Percentiles rank a stretch among this genome's conserved stretches.
phyloP scores from a whole-genome alignment of 2,888 invertebrate species.

The Tachystola acroxantha region DNA sequence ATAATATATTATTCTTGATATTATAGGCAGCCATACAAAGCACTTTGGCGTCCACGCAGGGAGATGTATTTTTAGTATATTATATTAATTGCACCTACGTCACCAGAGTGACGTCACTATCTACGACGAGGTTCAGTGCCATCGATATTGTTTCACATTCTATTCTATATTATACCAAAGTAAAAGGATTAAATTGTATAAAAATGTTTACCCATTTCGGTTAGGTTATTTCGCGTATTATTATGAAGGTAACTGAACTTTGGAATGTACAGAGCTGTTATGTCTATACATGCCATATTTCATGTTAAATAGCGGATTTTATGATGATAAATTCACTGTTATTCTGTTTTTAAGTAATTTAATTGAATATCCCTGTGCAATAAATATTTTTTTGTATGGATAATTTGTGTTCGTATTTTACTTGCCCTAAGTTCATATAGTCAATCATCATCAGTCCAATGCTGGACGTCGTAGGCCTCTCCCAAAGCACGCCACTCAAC shows the following conservation, averaged over 20 bases:
- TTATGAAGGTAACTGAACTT: slow-evolving; percentile 1
- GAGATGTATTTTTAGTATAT: not conserved
- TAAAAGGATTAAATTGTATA: slow-evolving; percentile 15
- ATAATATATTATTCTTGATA: slow-evolving; percentile 21
- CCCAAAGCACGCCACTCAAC: too few relatives aligned
- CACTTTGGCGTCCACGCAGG: slow-evolving; percentile 12
- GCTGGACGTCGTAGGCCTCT: too few relatives aligned
- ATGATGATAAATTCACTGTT: slow-evolving; percentile 41
- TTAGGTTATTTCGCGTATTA: slow-evolving; percentile 9
- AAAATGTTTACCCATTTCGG: slow-evolving; percentile 15
- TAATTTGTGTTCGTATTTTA: too few relatives aligned
- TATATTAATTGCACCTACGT: not conserved
- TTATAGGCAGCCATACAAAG: slow-evolving; percentile 19
- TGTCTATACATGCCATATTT: slow-evolving; percentile 17
- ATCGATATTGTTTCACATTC: slow-evolving; percentile 8
- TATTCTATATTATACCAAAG: slow-evolving; percentile 18
- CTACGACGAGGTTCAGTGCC: slow-evolving; percentile 14
- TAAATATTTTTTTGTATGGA: slow-evolving; percentile 50
- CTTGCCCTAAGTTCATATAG: too few relatives aligned
- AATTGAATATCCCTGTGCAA: slow-evolving; percentile 68
- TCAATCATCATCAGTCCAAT: too few relatives aligned
- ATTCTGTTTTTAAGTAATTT: slow-evolving; percentile 43
- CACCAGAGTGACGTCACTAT: not conserved
- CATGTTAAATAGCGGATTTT: slow-evolving; percentile 23
- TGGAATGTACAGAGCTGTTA: slow-evolving; percentile 2